phyloP scores from a whole-genome alignment of 2,113 vertebrate genomes.

The Eudorcas thomsonii region DNA sequence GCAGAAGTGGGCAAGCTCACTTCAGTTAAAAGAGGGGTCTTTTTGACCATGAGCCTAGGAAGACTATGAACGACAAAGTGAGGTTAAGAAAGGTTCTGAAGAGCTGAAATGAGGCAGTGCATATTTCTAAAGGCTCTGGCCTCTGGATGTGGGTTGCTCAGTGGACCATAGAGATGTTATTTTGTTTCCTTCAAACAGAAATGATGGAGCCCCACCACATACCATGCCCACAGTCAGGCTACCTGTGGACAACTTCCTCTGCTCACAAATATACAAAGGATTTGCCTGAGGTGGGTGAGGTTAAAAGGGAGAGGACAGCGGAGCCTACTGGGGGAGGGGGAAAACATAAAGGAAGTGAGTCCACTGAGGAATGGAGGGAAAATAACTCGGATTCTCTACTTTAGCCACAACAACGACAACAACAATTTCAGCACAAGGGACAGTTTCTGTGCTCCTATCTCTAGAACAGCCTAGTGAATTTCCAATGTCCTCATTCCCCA shows the following conservation, averaged over 20 bases:
- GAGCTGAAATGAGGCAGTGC: background rate
- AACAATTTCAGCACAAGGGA: slow-evolving; percentile 27
- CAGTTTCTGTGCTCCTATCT: background rate
- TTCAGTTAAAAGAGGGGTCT: background rate
- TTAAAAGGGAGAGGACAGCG: background rate
- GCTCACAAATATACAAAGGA: background rate
- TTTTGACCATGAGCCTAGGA: background rate
- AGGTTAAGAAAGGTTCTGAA: background rate
- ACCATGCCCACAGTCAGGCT: background rate
- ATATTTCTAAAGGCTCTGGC: background rate
- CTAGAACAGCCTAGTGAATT: background rate
- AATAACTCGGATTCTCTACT: background rate
- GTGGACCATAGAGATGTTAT: background rate
- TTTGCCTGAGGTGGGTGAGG: background rate
- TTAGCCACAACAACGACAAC: background rate
- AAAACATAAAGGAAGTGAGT: background rate
- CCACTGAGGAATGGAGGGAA: background rate
- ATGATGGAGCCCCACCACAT: background rate
- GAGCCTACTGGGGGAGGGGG: background rate
- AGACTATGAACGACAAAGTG: background rate
- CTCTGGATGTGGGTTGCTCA: background rate
- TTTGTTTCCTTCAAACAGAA: background rate
- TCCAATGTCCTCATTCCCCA: background rate
- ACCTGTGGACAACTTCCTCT: background rate
- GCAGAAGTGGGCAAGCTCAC: background rate